A percentile compares a stretch with the other conserved stretches of the same genome.
phyloP scores from a whole-genome alignment of 2,797 vertebrate species.

The Myotis findleyi region DNA sequence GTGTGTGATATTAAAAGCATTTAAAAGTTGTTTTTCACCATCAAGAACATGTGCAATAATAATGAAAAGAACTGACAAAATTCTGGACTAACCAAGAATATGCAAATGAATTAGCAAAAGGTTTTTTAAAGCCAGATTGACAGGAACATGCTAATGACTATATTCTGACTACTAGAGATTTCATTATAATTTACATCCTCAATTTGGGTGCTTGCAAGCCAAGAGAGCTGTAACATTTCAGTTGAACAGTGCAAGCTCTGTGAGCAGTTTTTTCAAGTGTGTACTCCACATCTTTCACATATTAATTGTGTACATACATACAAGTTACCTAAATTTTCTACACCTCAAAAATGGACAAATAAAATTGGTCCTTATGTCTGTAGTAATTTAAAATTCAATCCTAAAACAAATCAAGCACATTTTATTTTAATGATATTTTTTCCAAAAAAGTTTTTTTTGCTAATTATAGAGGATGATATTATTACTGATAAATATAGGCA shows the following conservation, averaged over 20 bases:
- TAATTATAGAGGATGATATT: neutral
- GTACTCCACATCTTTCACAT: neutral
- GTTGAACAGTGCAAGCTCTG: neutral
- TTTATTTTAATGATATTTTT: conserved; percentile 5
- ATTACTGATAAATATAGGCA: neutral
- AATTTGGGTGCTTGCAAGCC: neutral
- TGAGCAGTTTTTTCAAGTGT: neutral
- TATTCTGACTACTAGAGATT: conserved; percentile 11
- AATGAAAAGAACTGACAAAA: conserved; percentile 36
- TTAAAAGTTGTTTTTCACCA: neutral
- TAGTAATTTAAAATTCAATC: neutral
- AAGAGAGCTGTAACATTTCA: neutral
- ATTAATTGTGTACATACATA: neutral
- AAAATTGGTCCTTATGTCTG: neutral
- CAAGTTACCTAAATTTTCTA: neutral
- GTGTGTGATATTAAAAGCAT: neutral
- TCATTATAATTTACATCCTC: conserved; percentile 36
- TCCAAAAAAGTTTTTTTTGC: neutral
- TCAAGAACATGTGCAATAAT: neutral
- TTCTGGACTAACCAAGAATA: conserved; percentile 28
- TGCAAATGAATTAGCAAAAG: conserved; percentile 36
- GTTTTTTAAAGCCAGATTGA: conserved; percentile 47
- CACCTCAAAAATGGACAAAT: neutral
- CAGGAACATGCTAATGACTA: conserved; percentile 35
- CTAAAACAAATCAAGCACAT: neutral